Conservation (phyloP, 2,797 vertebrate species). For the Xerus rutilus region DNA sequence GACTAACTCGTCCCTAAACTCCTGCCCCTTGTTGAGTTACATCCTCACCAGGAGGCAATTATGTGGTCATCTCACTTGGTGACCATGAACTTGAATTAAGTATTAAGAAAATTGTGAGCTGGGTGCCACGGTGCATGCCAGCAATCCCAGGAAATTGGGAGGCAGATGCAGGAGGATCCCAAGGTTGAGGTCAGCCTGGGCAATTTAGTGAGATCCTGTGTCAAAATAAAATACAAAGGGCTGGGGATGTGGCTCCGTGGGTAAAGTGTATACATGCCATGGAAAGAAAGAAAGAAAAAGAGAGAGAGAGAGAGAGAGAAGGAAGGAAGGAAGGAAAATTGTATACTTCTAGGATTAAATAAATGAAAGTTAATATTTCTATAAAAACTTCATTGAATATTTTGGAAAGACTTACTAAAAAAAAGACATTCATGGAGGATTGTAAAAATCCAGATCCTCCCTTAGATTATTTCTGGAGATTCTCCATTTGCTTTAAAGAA, state of each 20-base stretch:
- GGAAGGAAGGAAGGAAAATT: too few relatives aligned
- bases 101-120: not conserved
- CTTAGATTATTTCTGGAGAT: not conserved
- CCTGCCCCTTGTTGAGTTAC: not conserved
- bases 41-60: not conserved
- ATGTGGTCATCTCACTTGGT: not conserved
- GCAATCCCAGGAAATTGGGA: not conserved
- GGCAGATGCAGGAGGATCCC: not conserved
- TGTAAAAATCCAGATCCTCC: not conserved
- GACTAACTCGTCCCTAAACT: not conserved
- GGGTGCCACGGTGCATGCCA: too few relatives aligned
- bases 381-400: not conserved
- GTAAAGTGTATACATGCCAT: too few relatives aligned
- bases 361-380: not conserved
- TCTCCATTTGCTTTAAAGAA: not conserved
- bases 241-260: not conserved
- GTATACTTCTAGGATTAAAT: not conserved
- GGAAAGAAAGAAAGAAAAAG: too few relatives aligned
- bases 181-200: not conserved
- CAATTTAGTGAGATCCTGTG: not conserved
- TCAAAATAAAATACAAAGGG: not conserved
- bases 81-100: not conserved
- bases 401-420: not conserved
- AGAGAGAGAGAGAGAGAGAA: too few relatives aligned
- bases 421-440: not conserved